These are phyloP conservation scores for Ramphastos sulfuratus DNA, from an alignment of 2,113 vertebrate genomes.

Conservation along the genomic window DNA sequence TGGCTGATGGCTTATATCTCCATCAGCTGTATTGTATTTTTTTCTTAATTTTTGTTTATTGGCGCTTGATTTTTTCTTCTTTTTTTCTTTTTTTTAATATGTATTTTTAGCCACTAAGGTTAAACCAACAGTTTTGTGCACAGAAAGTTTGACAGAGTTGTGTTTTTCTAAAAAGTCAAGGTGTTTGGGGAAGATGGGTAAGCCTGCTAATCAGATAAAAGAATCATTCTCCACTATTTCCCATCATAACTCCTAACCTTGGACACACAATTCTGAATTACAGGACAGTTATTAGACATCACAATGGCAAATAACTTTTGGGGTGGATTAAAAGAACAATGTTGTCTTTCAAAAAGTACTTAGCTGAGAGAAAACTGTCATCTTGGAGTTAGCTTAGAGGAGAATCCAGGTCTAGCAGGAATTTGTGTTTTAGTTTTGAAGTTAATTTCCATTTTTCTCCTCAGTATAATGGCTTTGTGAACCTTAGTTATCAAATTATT, in stretches of 20 bases:
- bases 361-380: background rate
- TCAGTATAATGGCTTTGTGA: background rate
- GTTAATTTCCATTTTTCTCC: background rate
- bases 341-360: background rate
- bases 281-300: background rate
- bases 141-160: background rate
- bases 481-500: background rate
- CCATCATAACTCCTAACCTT: background rate
- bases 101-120: background rate
- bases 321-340: background rate
- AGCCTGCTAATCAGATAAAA: background rate
- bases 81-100: background rate
- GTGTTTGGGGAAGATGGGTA: background rate
- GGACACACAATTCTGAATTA: background rate
- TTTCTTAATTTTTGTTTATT: background rate
- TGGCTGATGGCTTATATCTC: background rate
- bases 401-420: background rate
- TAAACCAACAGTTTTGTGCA: background rate
- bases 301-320: background rate
- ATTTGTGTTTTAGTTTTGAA: background rate
- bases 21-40: background rate
- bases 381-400: background rate
- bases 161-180: background rate
- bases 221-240: background rate
- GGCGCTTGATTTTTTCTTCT: background rate